These are phyloP conservation scores for Acrocephalus scirpaceus DNA, from an alignment of 2,797 vertebrate species.

Conservation along the genomic window DNA sequence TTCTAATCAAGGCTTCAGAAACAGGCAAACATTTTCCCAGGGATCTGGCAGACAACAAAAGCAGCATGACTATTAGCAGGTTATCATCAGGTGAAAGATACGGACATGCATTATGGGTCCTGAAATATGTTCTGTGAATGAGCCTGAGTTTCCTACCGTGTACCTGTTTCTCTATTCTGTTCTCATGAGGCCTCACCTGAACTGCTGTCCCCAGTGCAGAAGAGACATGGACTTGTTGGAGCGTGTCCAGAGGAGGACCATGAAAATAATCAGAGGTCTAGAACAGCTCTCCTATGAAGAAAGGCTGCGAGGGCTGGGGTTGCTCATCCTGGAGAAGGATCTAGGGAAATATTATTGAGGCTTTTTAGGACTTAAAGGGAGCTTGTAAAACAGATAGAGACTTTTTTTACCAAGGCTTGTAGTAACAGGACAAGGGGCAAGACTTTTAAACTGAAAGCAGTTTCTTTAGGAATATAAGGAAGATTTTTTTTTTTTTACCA, in stretches of 20 bases:
- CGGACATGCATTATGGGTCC: fast-evolving
- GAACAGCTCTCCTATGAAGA: background rate
- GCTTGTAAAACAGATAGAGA: background rate
- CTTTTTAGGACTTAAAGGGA: background rate
- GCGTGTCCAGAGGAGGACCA: fast-evolving
- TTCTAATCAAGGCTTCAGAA: background rate
- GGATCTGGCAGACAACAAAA: background rate
- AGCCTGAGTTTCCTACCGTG: background rate
- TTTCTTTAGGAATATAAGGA: background rate
- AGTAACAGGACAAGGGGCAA: background rate
- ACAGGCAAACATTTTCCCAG: background rate
- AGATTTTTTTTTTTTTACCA: background rate
- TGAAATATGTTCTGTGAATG: background rate
- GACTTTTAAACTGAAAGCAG: background rate
- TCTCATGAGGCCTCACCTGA: background rate
- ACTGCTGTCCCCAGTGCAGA: fast-evolving
- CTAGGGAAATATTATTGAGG: fast-evolving
- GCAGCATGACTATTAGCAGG: background rate
- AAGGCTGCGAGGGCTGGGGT: background rate
- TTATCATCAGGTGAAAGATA: background rate
- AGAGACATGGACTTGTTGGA: background rate
- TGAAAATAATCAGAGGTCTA: background rate
- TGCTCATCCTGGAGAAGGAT: background rate
- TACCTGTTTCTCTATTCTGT: background rate
- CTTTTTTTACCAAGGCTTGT: background rate